Conservation (phyloP, 2,888 invertebrate species). For the Hemithea aestivaria region DNA sequence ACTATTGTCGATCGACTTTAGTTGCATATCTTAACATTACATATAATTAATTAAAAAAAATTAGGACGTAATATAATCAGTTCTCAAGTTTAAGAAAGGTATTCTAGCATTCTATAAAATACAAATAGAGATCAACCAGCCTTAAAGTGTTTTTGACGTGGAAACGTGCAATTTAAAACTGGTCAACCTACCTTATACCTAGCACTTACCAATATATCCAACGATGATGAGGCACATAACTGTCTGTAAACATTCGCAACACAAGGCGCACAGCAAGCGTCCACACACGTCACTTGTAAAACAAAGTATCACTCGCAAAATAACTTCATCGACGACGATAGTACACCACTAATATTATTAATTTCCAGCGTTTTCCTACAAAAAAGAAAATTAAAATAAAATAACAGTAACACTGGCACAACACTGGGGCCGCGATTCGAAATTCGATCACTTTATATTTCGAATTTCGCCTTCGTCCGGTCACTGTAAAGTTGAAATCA, state of each 20-base stretch:
- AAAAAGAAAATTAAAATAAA: slow-evolving; percentile 71
- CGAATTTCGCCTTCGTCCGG: slow-evolving; percentile 75
- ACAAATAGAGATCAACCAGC: too few species aligned
- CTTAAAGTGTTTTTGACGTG: too few species aligned
- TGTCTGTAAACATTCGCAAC: slow-evolving; percentile 48
- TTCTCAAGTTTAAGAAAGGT: too few species aligned
- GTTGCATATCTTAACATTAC: too few species aligned
- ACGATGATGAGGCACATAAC: slow-evolving; percentile 33
- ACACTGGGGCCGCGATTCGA: slow-evolving; percentile 49
- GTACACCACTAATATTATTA: slow-evolving; percentile 77
- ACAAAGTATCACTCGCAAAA: slow-evolving; percentile 77
- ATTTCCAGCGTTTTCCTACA: slow-evolving; percentile 78
- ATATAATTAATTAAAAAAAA: too few species aligned
- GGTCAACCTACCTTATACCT: slow-evolving; percentile 3
- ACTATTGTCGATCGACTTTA: too few species aligned
- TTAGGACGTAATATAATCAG: too few species aligned
- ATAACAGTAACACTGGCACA: slow-evolving; percentile 56
- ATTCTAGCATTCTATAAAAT: too few species aligned
- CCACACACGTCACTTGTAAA: slow-evolving; percentile 72
- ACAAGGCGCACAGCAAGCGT: slow-evolving; percentile 65
- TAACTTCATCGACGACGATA: slow-evolving; percentile 74
- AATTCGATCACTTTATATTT: slow-evolving; percentile 61
- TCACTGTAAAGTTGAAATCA: slow-evolving; percentile 77
- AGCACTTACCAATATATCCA: slow-evolving; percentile 47
- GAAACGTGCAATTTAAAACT: too few species aligned